A percentile compares a stretch with the other conserved stretches of the same genome.
Conservation (phyloP, 2,113 vertebrate genomes). For the Ardeotis arabs region DNA sequence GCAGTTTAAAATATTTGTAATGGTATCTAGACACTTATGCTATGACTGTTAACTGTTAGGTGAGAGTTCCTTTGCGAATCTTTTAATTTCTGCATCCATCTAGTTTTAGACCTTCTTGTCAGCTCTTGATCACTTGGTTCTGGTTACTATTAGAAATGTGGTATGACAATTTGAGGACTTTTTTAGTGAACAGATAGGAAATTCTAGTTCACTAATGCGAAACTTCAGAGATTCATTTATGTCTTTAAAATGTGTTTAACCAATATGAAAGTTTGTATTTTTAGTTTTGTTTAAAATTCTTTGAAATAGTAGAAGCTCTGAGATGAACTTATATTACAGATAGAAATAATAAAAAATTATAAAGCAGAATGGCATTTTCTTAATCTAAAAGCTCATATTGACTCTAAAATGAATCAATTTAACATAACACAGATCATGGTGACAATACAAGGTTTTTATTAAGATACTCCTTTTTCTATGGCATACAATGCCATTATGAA, state of each 20-base stretch:
- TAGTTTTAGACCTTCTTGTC: background rate
- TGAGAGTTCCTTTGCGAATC: background rate
- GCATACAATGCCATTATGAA: background rate
- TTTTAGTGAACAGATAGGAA: background rate
- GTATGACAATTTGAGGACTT: background rate
- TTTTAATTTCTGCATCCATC: background rate
- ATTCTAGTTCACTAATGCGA: background rate
- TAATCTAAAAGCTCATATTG: background rate
- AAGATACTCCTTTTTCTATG: background rate
- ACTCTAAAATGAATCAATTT: background rate
- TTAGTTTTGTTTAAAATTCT: background rate
- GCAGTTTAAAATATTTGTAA: background rate
- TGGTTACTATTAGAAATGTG: background rate
- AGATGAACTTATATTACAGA: background rate
- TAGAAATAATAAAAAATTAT: no score
- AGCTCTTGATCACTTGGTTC: background rate
- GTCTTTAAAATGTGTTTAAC: background rate
- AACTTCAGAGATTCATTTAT: background rate
- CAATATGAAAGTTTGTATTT: background rate
- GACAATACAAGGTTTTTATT: background rate
- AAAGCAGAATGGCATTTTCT: background rate
- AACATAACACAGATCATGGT: background rate
- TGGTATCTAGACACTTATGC: background rate
- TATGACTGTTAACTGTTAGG: background rate
- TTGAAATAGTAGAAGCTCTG: background rate